Evolutionary conservation across 1,140 invertebrate species (phyloP).

Genomic region (Sitodiplosis mosellana): DNA sequence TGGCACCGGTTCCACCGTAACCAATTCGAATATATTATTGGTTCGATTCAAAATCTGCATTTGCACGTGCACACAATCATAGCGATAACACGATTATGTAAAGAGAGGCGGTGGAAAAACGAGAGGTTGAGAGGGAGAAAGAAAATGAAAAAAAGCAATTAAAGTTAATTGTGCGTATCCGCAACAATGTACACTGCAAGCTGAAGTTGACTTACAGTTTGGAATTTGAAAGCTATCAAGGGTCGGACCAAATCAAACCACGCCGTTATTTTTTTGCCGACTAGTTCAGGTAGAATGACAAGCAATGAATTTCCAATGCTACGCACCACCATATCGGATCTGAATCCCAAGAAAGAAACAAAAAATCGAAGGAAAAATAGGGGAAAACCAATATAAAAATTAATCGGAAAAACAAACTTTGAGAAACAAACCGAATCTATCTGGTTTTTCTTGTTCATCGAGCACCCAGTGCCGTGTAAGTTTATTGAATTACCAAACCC

Average conservation of each 20-base stretch:
- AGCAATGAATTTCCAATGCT: slow-evolving; percentile 82
- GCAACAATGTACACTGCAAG: not conserved
- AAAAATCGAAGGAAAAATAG: slow-evolving; percentile 8
- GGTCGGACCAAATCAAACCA: slow-evolving; percentile 82
- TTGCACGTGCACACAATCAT: slow-evolving; percentile 1
- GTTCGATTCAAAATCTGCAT: slow-evolving; percentile 77
- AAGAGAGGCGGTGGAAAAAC: not conserved
- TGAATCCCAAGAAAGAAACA: slow-evolving; percentile 40
- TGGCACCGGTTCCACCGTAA: slow-evolving; percentile 67
- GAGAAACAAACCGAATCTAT: not conserved
- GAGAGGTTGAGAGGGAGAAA: not conserved
- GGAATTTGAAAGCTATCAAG: slow-evolving; percentile 82
- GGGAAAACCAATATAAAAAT: slow-evolving; percentile 6
- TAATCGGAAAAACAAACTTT: not conserved
- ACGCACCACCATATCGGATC: slow-evolving; percentile 73
- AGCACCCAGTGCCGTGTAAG: too few species aligned
- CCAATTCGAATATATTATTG: slow-evolving; percentile 89
- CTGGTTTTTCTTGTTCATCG: not conserved
- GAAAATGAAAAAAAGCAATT: not conserved
- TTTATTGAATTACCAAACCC: too few species aligned
- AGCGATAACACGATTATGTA: not conserved
- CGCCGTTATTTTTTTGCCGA: slow-evolving; percentile 76
- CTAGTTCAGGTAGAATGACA: slow-evolving; percentile 70
- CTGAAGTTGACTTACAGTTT: slow-evolving; percentile 49
- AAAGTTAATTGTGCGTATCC: not conserved